Base-by-base conservation (phyloP, 92 coral and sea anemone species). In the Bergia sp. region DNA sequence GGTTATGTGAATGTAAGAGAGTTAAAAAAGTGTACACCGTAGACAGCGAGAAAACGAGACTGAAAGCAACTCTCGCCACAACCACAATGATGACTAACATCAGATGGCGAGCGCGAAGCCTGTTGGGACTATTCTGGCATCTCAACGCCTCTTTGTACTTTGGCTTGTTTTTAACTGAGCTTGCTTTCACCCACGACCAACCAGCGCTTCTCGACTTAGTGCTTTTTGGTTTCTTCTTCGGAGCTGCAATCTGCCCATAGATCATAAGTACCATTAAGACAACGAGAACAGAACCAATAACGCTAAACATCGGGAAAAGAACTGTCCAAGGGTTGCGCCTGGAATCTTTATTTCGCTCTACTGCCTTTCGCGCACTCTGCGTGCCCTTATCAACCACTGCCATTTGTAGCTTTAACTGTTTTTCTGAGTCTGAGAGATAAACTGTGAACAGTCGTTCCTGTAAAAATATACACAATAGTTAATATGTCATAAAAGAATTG, bases 71-170 rank as follows among this genome's bases (percentile, higher is more conserved):
- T 77, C 95, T 64, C 43, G 86, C 89, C 6, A 85, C 86, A 12
- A 92, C 87, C 39, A 92, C 93, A 64, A 92, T 89, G 21, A 85
- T 88, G 11, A 94, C 92, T 2, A 94, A 85, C 65, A 94, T 89
- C 12, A 94, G 76, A 75, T 94, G 97, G 50, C 97, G 94, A 37
- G 92, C 86, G 53, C 90, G 91, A 37, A 94, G 93, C 55, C 94
- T 89, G 91, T 92, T 92, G 21, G 81, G 55, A 38, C 91, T 91
- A 38, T 73, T 73, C 3, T 64, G 21, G 9, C 69, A 50, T 21
- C 12, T 16, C n/a, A 66, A 29, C 29, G 23, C 61, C 8, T 49
- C 86, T 40, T 37, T 57, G 55, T 55, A 39, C 29, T 73, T 79
- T 50, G 43, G 50, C 41, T 87, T 39, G 67, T 45, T 43, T 36